Percentiles rank a stretch among this genome's conserved stretches.
phyloP scores from a whole-genome alignment of 2,888 invertebrate species.

The Troilus luridus region DNA sequence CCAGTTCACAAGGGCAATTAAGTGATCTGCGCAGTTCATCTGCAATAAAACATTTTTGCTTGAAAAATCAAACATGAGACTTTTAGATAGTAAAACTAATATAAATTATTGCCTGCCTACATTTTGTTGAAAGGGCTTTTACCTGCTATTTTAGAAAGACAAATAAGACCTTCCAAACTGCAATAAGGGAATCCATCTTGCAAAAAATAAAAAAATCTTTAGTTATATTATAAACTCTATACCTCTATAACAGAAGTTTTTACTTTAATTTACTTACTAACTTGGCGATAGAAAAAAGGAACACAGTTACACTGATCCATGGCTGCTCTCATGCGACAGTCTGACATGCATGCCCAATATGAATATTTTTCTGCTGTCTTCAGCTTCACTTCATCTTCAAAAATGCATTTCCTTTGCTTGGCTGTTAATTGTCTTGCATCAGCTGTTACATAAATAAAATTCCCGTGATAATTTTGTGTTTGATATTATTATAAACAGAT shows the following conservation, averaged over 20 bases:
- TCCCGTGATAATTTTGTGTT: not conserved
- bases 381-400: constrained; percentile 77
- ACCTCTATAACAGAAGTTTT: not conserved
- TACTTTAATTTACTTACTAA: constrained; percentile 70
- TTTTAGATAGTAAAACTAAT: not conserved
- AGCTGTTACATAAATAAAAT: constrained; percentile 67
- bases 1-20: constrained; percentile 79
- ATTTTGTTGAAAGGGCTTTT: constrained; percentile 47
- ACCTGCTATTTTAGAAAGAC: constrained; percentile 63
- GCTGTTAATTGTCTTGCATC: constrained; percentile 79
- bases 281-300: constrained; percentile 79
- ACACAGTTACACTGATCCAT: constrained; percentile 78
- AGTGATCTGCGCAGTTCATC: constrained; percentile 70
- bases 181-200: constrained; percentile 75
- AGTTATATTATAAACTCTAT: not conserved
- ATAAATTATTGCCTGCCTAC: not conserved
- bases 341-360: constrained; percentile 80
- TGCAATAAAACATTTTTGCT: constrained; percentile 60
- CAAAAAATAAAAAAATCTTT: constrained; percentile 61
- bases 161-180: constrained; percentile 72
- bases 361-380: constrained; percentile 77
- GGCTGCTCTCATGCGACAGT: constrained; percentile 80
- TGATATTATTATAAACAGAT: too few relatives aligned
- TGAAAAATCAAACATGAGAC: not conserved
- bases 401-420: constrained; percentile 81